phyloP scores from a whole-genome alignment of 2,113 vertebrate genomes.

The Pipa parva region DNA sequence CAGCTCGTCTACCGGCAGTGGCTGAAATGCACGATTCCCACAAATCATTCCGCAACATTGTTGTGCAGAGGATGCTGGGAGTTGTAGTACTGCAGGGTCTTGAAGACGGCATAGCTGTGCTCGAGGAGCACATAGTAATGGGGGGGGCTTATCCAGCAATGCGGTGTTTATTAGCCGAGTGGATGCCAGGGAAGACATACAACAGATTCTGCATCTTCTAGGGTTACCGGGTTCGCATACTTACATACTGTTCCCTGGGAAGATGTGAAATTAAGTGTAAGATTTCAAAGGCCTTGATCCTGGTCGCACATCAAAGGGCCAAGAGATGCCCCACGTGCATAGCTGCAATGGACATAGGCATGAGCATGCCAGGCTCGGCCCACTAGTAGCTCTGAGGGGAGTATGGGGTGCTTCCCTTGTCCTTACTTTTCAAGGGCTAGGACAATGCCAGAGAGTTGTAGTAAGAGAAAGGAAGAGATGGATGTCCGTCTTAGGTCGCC shows the following conservation, averaged over 20 bases:
- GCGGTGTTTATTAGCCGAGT: not conserved
- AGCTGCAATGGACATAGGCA: slow-evolving; percentile 5
- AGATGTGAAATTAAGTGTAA: slow-evolving; percentile 25
- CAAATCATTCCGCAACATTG: no score
- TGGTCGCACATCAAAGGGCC: slow-evolving; percentile 38
- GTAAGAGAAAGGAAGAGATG: slow-evolving; percentile 23
- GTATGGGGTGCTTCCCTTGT: slow-evolving; percentile 1
- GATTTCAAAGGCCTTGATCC: slow-evolving; percentile 33
- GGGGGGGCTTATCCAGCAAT: slow-evolving; percentile 1
- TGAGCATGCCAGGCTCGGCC: slow-evolving; percentile 20
- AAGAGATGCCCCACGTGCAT: slow-evolving; percentile 17
- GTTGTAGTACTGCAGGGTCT: no score
- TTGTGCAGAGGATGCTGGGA: not conserved
- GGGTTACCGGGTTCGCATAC: slow-evolving; percentile 25
- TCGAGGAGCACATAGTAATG: not conserved
- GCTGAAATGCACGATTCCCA: no score
- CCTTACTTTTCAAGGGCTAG: not conserved
- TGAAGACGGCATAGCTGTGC: not conserved
- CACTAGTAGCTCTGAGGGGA: slow-evolving; percentile 3
- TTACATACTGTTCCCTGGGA: slow-evolving; percentile 24
- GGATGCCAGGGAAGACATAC: slow-evolving; percentile 24
- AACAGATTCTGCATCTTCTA: slow-evolving; percentile 19
- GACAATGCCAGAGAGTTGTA: slow-evolving; percentile 4
- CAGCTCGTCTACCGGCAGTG: no score
- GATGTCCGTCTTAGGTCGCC: slow-evolving; percentile 2